Conservation (phyloP, 2,888 invertebrate genomes). For the Tipula vernalis region DNA sequence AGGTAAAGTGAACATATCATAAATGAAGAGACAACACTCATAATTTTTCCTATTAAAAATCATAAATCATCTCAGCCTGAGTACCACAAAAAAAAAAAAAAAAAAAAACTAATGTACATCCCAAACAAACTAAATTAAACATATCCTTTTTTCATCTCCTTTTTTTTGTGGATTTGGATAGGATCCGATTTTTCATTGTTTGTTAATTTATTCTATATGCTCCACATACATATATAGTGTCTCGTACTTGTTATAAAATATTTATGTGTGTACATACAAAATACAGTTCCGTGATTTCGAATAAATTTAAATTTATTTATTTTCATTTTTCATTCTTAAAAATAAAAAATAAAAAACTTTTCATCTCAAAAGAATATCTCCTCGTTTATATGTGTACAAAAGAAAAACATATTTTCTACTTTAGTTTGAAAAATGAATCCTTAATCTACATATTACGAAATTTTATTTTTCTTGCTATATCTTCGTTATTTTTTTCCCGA, state of each 20-base stretch:
- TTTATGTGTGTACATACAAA: background rate
- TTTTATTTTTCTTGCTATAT: background rate
- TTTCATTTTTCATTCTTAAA: background rate
- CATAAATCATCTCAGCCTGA: background rate
- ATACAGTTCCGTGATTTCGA: background rate
- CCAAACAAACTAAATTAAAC: background rate
- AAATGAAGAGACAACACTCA: background rate
- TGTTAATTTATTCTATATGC: background rate
- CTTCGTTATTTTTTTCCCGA: background rate
- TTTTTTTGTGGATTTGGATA: background rate
- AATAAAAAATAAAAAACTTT: background rate
- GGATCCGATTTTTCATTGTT: background rate
- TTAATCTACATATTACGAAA: background rate
- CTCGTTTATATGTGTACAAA: background rate
- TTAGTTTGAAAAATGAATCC: background rate
- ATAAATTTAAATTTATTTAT: constrained; percentile 4
- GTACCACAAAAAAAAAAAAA: background rate
- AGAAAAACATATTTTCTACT: background rate
- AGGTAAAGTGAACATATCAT: background rate
- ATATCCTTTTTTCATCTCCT: background rate
- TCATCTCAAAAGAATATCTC: background rate
- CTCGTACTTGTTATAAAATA: background rate
- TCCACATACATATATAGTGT: background rate
- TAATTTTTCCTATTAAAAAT: background rate
- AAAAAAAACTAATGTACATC: background rate